phyloP scores from a whole-genome alignment of 2,888 invertebrate species.

The Pterostichus madidus region DNA sequence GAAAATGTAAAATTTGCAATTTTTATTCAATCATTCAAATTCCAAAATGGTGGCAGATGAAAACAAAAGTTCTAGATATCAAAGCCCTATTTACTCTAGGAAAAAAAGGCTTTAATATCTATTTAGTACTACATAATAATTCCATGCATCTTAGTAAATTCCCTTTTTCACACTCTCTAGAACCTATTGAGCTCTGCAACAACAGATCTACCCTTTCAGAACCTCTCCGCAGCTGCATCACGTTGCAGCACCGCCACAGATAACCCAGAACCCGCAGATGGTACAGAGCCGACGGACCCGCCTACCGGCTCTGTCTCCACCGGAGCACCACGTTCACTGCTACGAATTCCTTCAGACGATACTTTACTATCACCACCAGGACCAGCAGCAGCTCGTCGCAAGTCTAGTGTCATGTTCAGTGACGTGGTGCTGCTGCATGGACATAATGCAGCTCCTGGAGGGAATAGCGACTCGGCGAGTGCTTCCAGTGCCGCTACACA shows the following conservation, averaged over 20 bases:
- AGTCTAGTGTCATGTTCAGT: conserved; percentile 94
- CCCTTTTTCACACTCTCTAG: no score
- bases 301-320: conserved; percentile 65
- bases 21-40: no score
- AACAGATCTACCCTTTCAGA: conserved; percentile 10
- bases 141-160: no score
- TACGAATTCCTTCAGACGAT: conserved; percentile 82
- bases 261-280: conserved; percentile 19
- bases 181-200: not conserved
- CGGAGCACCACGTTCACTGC: conserved; percentile 77
- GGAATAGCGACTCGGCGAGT: conserved; percentile 72
- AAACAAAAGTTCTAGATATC: no score
- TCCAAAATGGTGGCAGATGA: no score
- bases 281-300: conserved; percentile 69
- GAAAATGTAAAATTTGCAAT: no score
- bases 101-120: no score
- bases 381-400: conserved; percentile 83
- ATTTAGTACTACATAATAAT: no score
- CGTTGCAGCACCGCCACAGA: conserved; percentile 53
- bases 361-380: conserved; percentile 72
- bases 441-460: conserved; percentile 70
- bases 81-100: no score
- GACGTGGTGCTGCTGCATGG: conserved; percentile 89
- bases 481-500: conserved; percentile 72
- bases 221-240: conserved; percentile 46